These are phyloP conservation scores for Polydrusus tereticollis DNA, from an alignment of 2,888 invertebrate genomes.

Conservation along the genomic window DNA sequence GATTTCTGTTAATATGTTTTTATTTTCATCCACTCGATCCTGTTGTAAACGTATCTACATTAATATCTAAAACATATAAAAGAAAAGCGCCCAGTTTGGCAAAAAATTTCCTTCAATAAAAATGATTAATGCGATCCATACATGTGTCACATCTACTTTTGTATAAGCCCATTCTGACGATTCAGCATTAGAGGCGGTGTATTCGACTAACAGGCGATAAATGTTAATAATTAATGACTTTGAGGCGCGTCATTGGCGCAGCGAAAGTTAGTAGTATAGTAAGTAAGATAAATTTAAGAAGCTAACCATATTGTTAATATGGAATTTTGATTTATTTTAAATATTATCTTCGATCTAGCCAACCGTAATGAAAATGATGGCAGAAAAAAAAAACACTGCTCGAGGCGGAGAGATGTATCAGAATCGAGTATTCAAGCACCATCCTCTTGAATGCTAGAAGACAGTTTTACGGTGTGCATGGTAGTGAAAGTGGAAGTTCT, in stretches of 20 bases:
- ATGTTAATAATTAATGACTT: constrained; percentile 65
- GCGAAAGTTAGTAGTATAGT: neutral
- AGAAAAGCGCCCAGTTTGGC: neutral
- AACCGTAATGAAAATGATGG: too few relatives aligned
- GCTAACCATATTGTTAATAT: too few relatives aligned
- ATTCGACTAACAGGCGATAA: constrained; percentile 59
- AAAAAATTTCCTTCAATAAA: constrained; percentile 34
- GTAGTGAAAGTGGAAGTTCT: too few relatives aligned
- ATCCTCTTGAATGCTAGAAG: too few relatives aligned
- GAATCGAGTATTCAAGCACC: too few relatives aligned
- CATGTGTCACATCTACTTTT: constrained; percentile 40
- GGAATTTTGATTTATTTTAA: too few relatives aligned
- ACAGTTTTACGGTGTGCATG: too few relatives aligned
- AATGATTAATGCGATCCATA: constrained; percentile 42
- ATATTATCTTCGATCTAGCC: too few relatives aligned
- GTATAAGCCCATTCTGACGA: constrained; percentile 36
- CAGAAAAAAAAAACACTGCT: too few relatives aligned
- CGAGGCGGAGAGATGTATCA: too few relatives aligned
- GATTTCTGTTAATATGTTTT: too few relatives aligned
- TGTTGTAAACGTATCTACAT: neutral
- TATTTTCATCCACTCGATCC: neutral
- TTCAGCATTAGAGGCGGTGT: constrained; percentile 35
- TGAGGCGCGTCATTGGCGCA: constrained; percentile 17
- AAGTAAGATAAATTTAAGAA: too few relatives aligned
- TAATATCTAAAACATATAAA: neutral